Base-by-base conservation (phyloP, 2,797 vertebrate species). In the Orestias chungarensis region DNA sequence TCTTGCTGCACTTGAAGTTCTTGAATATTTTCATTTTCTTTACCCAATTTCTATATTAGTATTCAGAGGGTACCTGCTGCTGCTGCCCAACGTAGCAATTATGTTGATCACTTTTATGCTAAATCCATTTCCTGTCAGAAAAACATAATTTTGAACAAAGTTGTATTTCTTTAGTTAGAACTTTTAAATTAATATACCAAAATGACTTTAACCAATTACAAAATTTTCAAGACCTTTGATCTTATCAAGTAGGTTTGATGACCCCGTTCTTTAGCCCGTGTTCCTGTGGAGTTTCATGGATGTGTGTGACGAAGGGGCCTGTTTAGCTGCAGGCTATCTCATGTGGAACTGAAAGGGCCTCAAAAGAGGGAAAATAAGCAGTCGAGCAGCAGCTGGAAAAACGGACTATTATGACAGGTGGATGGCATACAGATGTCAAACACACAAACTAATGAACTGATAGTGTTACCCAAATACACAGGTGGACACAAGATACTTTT, bases 401-500 rank as follows among this genome's bases (percentile, higher is more conserved):
- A 83, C 79, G 70, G 71, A 64, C 75, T 93, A 89, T 88, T 93
- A 89, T 93, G 86, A 92, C 90, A 94, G 90, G 85, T 92, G 90
- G 85, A 88, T 66, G 52, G 71, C 84, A 88, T 71, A 82, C 68
- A 68, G 75, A 87, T 68, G 65, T 73, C 64, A 82, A 80, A 87
- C 72, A 80, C 85, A 83, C 85, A 90, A 75, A 59, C 76, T 71
- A 72, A 80, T 70, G 73, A 40, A 68, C 46, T 42, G 54, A 70
- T 68, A 69, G 71, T 8, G 8, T 78, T 81, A 68, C 78, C 64
- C 75, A 87, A 84, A 85, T 65, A 75, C 67, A 78, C 70, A 73
- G 40, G 49, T 44, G 57, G 70, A 68, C 33, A 75, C 40, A 25
- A 61, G 68, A 79, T 47, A 72, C 69, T 82, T 70, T 76, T 31